Conservation (phyloP, 2,888 invertebrate genomes). For the Lasioglossum malachurum region DNA sequence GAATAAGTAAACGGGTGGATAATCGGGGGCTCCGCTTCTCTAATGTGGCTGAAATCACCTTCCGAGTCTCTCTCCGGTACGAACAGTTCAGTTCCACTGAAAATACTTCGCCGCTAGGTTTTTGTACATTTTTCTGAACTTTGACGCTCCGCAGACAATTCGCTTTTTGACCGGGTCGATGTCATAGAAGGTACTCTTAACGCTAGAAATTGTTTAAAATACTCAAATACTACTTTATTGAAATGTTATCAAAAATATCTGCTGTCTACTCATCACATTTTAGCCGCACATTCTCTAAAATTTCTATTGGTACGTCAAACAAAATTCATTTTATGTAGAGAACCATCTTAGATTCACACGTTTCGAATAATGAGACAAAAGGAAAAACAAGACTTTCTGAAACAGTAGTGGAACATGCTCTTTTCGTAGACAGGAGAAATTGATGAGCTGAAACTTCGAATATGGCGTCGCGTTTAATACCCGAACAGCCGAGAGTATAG, state of each 20-base stretch:
- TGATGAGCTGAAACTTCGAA: background rate
- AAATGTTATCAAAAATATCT: background rate
- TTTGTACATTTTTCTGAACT: background rate
- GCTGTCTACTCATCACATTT: too few relatives aligned
- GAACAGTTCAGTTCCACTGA: background rate
- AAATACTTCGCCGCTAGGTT: background rate
- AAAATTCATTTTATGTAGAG: too few relatives aligned
- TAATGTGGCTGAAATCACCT: background rate
- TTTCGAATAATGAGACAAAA: too few relatives aligned
- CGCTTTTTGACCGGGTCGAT: background rate
- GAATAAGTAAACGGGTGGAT: background rate
- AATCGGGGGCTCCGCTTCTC: background rate
- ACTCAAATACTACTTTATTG: background rate
- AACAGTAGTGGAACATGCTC: background rate
- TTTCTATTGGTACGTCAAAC: too few relatives aligned
- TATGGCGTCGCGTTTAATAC: background rate
- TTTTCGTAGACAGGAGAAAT: background rate
- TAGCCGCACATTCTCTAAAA: too few relatives aligned
- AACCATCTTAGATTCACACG: too few relatives aligned
- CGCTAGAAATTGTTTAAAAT: background rate
- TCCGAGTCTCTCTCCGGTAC: background rate
- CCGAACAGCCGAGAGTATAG: background rate
- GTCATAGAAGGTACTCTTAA: too few relatives aligned
- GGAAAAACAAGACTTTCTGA: background rate
- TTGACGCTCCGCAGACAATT: background rate